phyloP scores from a whole-genome alignment of 1,140 invertebrate species.

The Penaeus chinensis region DNA sequence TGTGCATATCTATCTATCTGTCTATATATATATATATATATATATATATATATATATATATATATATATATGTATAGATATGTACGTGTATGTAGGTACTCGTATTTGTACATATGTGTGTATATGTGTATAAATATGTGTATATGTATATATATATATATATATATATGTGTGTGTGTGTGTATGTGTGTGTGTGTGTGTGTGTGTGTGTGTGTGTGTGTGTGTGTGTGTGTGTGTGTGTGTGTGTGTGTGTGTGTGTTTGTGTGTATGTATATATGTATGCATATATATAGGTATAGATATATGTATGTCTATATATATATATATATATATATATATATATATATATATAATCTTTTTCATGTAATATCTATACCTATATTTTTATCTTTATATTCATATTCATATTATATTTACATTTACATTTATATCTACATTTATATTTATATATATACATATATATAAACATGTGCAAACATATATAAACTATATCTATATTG shows the following conservation, averaged over 20 bases:
- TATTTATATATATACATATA: no score
- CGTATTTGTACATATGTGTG: no score
- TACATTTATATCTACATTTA: no score
- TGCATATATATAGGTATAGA: conserved; percentile 4
- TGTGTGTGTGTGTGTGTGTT: neutral
- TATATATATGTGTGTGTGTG: conserved; percentile 19
- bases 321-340: conserved; percentile 28
- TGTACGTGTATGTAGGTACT: no score
- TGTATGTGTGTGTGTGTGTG: neutral
- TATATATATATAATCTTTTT: conserved; percentile 30
- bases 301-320: conserved; percentile 21
- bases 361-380: neutral
- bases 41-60: no score
- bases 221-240: neutral
- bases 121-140: neutral
- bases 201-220: neutral
- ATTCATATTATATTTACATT: no score
- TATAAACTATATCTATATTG: no score
- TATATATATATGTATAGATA: no score
- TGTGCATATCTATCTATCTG: no score
- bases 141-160: conserved; percentile 28
- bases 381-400: no score
- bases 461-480: no score
- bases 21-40: no score
- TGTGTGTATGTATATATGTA: neutral